Evolutionary conservation across 2,888 invertebrate genomes (phyloP), one percentile per base, ranked within the genome.

Genomic region (Pyrrhia umbra): DNA sequence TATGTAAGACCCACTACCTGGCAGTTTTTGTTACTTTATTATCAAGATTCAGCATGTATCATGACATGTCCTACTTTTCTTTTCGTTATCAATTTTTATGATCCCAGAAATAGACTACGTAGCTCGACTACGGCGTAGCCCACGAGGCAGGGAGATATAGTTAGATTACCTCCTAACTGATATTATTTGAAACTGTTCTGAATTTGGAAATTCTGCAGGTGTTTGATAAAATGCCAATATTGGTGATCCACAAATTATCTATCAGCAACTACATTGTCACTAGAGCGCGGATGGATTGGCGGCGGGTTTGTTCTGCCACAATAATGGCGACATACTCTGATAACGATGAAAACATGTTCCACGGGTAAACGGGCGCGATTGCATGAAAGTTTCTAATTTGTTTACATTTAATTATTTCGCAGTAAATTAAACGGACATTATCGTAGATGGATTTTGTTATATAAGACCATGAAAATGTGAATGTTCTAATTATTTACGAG

Each of bases 271-370:
- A 70, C 43, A 60, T 61, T 75, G 75, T 77, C 71, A 72, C 76
- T 75, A 81, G 82, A 84, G 87, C 86, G 88, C 89, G 88, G 88
- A 87, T 88, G 86, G 85, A 90, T 88, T 61, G 63, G 64, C 43
- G 50, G 18, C 49, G 39, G 80, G 82, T 88, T 89, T 90, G 86
- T 89, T 81, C 79, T 79, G 75, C 77, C 78, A 81, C 85, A 85
- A 90, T 93, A 89, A 91, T 89, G 88, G 86, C 88, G 92, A 91
- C 90, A 88, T 94, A 94, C 82, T 93, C 92, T 92, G 89, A 89
- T 94, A 90, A 92, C 90, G 84, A 83, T 86, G 89, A 84, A 89
- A 90, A 91, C 86, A 87, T 80, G 86, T 81, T 88, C 65, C 68
- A 70, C 72, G 63, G 62, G 30, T 67, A 73, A 74, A 64, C 50